phyloP scores from a whole-genome alignment of 2,113 vertebrate species.

The Elephantulus edwardii region DNA sequence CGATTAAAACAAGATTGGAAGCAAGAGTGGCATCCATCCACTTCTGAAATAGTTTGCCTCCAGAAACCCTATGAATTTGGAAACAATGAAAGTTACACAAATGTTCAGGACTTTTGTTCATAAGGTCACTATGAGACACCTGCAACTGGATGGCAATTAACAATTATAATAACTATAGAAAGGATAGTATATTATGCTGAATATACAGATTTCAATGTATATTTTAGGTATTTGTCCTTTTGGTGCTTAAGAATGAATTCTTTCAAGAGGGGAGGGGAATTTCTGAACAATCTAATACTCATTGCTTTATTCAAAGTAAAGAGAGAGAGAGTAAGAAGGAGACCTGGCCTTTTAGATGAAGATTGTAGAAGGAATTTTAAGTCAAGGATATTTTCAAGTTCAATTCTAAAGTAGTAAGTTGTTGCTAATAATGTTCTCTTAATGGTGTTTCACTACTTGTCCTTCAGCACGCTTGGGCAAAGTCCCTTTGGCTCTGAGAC shows the following conservation, averaged over 20 bases:
- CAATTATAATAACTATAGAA: slow-evolving; percentile 26
- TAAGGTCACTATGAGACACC: no score
- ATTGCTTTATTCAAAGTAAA: background rate
- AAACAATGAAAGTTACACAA: no score
- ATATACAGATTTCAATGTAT: slow-evolving; percentile 28
- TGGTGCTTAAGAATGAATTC: background rate
- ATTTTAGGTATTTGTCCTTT: slow-evolving; percentile 1
- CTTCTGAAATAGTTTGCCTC: no score
- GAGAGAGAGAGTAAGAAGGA: background rate
- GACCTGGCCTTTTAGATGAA: slow-evolving; percentile 8
- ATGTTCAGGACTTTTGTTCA: no score
- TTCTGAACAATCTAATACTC: background rate
- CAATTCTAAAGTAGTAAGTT: slow-evolving; percentile 27
- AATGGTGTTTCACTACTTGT: no score
- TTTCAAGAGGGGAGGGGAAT: slow-evolving; percentile 43
- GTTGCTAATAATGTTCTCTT: no score
- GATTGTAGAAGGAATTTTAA: background rate
- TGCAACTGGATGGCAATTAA: no score
- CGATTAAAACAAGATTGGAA: no score
- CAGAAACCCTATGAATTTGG: no score
- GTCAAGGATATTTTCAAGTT: slow-evolving; percentile 46
- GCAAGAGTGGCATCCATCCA: no score
- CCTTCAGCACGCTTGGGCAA: no score
- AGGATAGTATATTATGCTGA: background rate
- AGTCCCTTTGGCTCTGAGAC: no score